Base-by-base conservation (phyloP, 2,888 invertebrate species). In the Busseola fusca region DNA sequence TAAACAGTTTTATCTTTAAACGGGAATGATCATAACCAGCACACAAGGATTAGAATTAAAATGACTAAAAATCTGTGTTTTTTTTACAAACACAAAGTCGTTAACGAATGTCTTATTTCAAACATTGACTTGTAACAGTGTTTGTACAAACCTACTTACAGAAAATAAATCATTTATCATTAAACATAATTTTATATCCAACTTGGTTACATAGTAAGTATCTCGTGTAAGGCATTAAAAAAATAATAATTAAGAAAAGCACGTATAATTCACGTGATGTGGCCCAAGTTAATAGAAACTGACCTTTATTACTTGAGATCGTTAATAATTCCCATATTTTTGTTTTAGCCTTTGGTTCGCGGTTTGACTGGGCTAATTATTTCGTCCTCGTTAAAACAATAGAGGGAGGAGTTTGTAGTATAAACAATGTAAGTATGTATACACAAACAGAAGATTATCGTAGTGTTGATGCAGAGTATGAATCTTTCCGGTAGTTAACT, bases 361-460 rank as follows among this genome's bases (percentile, higher is more conserved):
- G 45, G 21, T 66, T 64, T 72, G 48, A 45, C 70, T 60, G 42
- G 10, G 9, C 64, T 75, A 14, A 81, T 73, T 72, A 65, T 59
- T 72, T 45, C n/a, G 81, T 79, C 81, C 81, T 81, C 72, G 74
- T 42, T 67, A 14, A 4, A 82, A 82, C 74, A 82, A 74, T 78
- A 60, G 66, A 16, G 21, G 57, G 66, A 81, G 78, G 63, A 73
- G 64, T 34, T 18, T 45, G 14, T 48, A 54, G 25, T 40, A 59
- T 56, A 52, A 74, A 67, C 64, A 69, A 37, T 60, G 69, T 62
- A 40, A 12, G 25, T 56, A 56, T 54, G 25, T 75, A 58, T n/a
- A 62, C 58, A 66, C 71, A 71, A 79, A 82, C 82, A 40, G 18
- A 67, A 68, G 82, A 80, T 80, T 68, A 82, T 50, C 45, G 65